These are phyloP conservation scores for Penelope pileata DNA, from an alignment of 2,113 vertebrate species.

Conservation along the genomic window DNA sequence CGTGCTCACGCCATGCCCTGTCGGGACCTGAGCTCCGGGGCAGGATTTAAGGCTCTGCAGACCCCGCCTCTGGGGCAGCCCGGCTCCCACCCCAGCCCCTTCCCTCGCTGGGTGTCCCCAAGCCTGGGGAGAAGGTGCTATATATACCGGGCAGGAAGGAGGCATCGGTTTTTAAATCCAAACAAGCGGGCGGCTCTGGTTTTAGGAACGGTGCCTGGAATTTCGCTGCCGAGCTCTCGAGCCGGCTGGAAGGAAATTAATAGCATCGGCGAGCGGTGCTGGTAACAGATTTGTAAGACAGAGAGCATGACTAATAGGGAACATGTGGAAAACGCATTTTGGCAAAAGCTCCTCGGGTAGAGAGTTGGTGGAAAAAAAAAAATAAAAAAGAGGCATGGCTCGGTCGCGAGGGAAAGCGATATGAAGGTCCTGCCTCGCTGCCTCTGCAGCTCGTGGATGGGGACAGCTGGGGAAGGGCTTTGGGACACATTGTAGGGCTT, in stretches of 20 bases:
- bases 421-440: not conserved
- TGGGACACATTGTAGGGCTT: fast-evolving
- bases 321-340: conserved; percentile 57
- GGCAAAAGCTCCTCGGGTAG: not conserved
- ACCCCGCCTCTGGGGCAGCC: conserved; percentile 51
- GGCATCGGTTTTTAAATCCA: not conserved
- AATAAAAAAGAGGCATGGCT: not conserved
- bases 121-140: not conserved
- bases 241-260: not conserved
- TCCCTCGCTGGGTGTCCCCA: not conserved
- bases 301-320: conserved; percentile 61
- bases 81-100: not conserved
- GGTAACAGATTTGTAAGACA: not conserved
- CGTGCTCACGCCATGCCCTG: not conserved
- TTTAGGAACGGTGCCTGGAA: conserved; percentile 37
- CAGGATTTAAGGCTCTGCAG: conserved; percentile 24
- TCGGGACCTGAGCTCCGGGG: not conserved
- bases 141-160: fast-evolving
- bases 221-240: not conserved
- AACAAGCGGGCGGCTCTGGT: not conserved
- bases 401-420: not conserved
- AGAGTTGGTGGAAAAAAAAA: not conserved
- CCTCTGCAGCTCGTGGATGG: not conserved
- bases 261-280: not conserved
- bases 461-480: not conserved